Conservation (phyloP, 2,888 invertebrate genomes). For the Willowsia nigromaculata region DNA sequence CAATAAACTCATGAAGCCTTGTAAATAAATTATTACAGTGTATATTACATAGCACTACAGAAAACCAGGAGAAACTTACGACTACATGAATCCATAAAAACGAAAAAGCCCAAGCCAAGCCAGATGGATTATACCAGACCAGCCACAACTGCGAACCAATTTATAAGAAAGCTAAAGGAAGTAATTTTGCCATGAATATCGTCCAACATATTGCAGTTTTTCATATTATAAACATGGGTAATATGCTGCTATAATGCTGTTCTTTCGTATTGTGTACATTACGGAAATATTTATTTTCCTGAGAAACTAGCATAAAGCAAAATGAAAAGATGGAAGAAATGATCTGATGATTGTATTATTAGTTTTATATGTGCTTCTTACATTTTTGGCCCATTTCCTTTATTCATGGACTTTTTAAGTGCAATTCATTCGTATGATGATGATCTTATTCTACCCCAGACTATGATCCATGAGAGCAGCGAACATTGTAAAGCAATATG, state of each 20-base stretch:
- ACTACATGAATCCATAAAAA: not conserved
- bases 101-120: not conserved
- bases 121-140: not conserved
- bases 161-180: not conserved
- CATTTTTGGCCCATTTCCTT: no score
- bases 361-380: no score
- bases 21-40: not conserved
- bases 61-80: not conserved
- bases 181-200: not conserved
- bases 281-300: not conserved
- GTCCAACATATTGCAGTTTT: not conserved
- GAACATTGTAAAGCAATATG: not conserved
- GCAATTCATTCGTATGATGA: no score
- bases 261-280: not conserved
- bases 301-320: not conserved
- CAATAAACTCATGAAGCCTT: not conserved
- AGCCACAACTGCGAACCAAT: not conserved
- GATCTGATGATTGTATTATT: not conserved
- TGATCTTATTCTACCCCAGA: no score
- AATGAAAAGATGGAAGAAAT: not conserved
- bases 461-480: no score
- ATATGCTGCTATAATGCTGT: no score
- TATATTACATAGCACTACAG: not conserved
- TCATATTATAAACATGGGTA: no score
- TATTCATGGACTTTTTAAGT: no score